Percentiles rank a stretch among this genome's conserved stretches.
Evolutionary conservation across 1,140 invertebrate species (phyloP).

Genomic region (Drosophila setifemur): DNA sequence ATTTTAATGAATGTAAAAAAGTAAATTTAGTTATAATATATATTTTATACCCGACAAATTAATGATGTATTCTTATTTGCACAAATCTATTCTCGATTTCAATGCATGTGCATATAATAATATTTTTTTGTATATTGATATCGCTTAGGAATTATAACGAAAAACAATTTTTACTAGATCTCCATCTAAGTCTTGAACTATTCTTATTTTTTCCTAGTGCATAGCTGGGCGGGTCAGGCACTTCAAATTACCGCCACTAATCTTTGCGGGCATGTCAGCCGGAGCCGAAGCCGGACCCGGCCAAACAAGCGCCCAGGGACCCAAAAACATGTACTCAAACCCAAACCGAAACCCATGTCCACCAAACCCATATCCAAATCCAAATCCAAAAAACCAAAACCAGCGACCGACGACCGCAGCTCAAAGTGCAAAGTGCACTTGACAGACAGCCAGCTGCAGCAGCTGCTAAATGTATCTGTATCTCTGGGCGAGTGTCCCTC

Average conservation of each 20-base stretch:
- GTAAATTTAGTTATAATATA: no score
- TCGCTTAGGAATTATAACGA: background rate
- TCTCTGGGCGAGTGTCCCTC: conserved; percentile 1
- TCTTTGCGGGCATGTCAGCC: conserved; percentile 32
- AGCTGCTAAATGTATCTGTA: conserved; percentile 42
- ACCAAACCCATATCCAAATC: background rate
- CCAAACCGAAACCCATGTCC: background rate
- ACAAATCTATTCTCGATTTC: no score
- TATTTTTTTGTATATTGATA: no score
- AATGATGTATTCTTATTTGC: no score
- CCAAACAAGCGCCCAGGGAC: background rate
- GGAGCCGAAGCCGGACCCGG: conserved; percentile 5
- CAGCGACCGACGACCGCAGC: conserved; percentile 19
- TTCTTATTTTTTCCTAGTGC: conserved; percentile 3
- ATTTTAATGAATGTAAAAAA: no score
- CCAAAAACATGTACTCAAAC: background rate
- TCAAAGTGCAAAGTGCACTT: conserved; percentile 53
- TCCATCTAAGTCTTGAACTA: no score
- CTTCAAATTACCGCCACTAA: conserved; percentile 44
- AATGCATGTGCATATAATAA: no score
- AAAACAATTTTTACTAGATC: background rate
- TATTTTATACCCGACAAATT: no score
- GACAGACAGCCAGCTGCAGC: conserved; percentile 48
- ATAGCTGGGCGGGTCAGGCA: conserved; percentile 14
- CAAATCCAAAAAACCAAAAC: background rate